Base-by-base conservation (phyloP, 2,113 vertebrate species). In the Cryptomyrus ogoouensis region DNA sequence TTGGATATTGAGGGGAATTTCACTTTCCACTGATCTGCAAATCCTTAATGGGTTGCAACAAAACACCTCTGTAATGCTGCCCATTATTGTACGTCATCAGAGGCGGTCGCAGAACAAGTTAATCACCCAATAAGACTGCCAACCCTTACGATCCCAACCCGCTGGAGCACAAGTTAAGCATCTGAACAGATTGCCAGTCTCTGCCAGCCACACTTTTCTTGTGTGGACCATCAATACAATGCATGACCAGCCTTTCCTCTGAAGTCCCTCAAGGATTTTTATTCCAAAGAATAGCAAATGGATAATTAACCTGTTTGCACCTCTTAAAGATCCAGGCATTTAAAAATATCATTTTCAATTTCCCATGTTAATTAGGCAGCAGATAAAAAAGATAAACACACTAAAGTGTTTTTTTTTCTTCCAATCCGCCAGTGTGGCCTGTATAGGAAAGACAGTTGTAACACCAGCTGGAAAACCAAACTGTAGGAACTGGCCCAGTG, bases 291-390 rank as follows among this genome's bases (percentile, higher is more conserved):
- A 87, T n/a, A 50, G 85, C 50, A 87, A 87, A 87, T 87, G 49
- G 50, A 53, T 87, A 56, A 87, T 87, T 87, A 87, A 87, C 85
- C 85, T 52, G 17, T 87, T 87, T 87, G 49, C 85, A 87, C 85
- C 85, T 87, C n/a, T 35, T 52, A 53, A 87, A 52, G 31, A 87
- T 47, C 85, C 85, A 53, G 50, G 5, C 85, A 53, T 87, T 87
- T 56, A 53, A 87, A 87, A 87, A 87, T 87, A 87, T 87, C 85
- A 53, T 87, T 87, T 87, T 87, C 85, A 52, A 35, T 87, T 87
- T 56, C 85, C 85, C 27, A 35, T 87, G 85, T 87, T 87, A 87
- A 87, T 87, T 87, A 53, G n/a, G 50, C 31, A 53, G 50, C 47
- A 87, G 84, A 87, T 87, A 87, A 52, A 74, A 50, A 87, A 87